Percentiles rank a stretch among this genome's conserved stretches.
These are phyloP conservation scores for Perca schrenkii DNA, from an alignment of 2,113 vertebrate genomes.

Conservation along the genomic window DNA sequence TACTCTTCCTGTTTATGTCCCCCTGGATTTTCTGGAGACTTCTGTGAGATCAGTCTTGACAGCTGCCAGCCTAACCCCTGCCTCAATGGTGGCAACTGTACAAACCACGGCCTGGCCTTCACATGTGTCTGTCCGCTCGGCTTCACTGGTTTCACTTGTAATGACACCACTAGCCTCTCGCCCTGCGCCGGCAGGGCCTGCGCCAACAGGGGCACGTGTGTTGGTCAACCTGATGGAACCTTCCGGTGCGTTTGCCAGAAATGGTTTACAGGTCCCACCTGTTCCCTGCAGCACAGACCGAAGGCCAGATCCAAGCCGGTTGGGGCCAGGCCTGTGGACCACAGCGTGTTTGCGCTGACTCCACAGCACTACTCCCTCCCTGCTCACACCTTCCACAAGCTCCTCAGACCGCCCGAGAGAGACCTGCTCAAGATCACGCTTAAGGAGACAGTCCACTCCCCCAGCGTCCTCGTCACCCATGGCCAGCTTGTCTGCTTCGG, in stretches of 20 bases:
- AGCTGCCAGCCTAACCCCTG: slow-evolving; percentile 91
- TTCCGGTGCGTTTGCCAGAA: slow-evolving; percentile 88
- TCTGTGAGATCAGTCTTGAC: slow-evolving; percentile 89
- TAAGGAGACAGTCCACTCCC: slow-evolving; percentile 89
- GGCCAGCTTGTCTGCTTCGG: slow-evolving; percentile 95
- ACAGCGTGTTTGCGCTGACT: slow-evolving; percentile 65
- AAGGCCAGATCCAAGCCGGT: slow-evolving; percentile 62
- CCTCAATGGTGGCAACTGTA: slow-evolving; percentile 90
- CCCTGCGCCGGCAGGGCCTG: slow-evolving; percentile 86
- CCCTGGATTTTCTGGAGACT: slow-evolving; percentile 89
- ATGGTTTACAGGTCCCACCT: slow-evolving; percentile 87
- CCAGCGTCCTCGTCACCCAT: slow-evolving; percentile 87
- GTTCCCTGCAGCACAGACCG: slow-evolving; percentile 72
- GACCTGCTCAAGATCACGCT: slow-evolving; percentile 92
- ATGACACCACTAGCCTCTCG: slow-evolving; percentile 65
- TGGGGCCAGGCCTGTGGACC: slow-evolving; percentile 64
- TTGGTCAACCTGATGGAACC: slow-evolving; percentile 79
- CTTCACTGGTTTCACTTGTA: slow-evolving; percentile 89
- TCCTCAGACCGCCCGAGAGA: slow-evolving; percentile 84
- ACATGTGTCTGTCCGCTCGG: slow-evolving; percentile 87
- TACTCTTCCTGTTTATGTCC: slow-evolving; percentile 89
- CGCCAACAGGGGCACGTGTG: slow-evolving; percentile 89
- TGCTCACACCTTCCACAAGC: slow-evolving; percentile 87
- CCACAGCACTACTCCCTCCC: slow-evolving; percentile 83
- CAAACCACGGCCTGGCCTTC: slow-evolving; percentile 85